These are phyloP conservation scores for Myioborus miniatus DNA, from an alignment of 2,797 vertebrate genomes.

Conservation along the genomic window DNA sequence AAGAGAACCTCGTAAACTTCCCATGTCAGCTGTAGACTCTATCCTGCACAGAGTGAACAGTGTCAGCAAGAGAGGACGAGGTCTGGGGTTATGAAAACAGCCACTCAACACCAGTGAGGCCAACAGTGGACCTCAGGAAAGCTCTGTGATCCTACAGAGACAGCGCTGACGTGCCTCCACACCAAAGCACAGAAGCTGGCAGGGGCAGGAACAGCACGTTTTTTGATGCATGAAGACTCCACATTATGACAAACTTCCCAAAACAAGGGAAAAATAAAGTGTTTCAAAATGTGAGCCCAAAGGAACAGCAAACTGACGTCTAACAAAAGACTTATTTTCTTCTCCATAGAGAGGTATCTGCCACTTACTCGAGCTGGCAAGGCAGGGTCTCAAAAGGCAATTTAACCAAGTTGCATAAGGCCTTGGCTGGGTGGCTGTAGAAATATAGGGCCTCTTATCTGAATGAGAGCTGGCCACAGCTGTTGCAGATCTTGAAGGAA, in stretches of 20 bases:
- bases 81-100: background rate
- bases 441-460: slow-evolving; percentile 63
- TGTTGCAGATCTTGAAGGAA: slow-evolving; percentile 63
- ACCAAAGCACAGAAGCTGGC: background rate
- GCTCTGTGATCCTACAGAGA: background rate
- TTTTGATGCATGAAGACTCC: background rate
- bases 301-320: slow-evolving; percentile 8
- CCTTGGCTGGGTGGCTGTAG: slow-evolving; percentile 48
- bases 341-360: slow-evolving; percentile 35
- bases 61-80: background rate
- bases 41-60: background rate
- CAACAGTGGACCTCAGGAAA: background rate
- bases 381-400: slow-evolving; percentile 45
- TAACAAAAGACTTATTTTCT: slow-evolving; percentile 58
- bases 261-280: background rate
- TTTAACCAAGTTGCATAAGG: slow-evolving; percentile 62
- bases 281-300: slow-evolving; percentile 57
- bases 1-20: background rate
- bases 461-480: slow-evolving; percentile 47
- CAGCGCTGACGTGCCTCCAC: background rate
- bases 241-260: background rate
- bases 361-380: slow-evolving; percentile 69
- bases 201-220: background rate
- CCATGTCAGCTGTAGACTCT: background rate
- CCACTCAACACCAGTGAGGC: background rate